phyloP scores from a whole-genome alignment of 2,797 vertebrate genomes.

The Halcyon smyrnensis region DNA sequence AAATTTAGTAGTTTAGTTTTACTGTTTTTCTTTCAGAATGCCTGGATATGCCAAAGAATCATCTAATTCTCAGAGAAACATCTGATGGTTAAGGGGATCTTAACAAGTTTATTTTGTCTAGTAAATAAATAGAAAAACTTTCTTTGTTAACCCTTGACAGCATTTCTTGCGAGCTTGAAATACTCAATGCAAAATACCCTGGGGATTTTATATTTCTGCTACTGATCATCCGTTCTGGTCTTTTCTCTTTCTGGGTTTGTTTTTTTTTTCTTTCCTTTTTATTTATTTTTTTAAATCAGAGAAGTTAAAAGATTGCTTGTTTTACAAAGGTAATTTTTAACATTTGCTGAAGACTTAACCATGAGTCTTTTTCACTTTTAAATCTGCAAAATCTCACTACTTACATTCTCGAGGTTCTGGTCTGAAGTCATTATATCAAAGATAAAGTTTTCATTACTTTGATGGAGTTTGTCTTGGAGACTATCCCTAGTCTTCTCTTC shows the following conservation, averaged over 20 bases:
- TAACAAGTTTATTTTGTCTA: background rate
- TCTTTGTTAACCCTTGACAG: background rate
- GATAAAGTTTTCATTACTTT: background rate
- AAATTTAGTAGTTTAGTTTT: background rate
- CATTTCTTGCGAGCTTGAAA: background rate
- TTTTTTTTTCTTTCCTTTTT: too few species aligned
- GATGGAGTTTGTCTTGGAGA: background rate
- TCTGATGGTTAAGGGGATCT: background rate
- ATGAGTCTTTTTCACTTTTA: background rate
- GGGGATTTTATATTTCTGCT: background rate
- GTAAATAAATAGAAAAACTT: background rate
- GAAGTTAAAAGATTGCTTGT: background rate
- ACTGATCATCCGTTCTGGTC: fast-evolving
- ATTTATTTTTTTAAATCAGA: background rate
- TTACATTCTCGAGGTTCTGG: background rate
- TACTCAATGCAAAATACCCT: background rate
- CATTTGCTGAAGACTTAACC: background rate
- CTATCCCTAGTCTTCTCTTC: background rate
- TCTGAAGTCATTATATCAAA: background rate
- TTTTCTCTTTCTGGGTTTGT: background rate
- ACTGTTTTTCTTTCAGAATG: background rate
- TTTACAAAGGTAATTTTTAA: background rate
- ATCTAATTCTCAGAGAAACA: background rate
- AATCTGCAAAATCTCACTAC: background rate
- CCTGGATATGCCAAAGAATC: background rate